Conservation (phyloP, 2,113 vertebrate species). For the Phyllostomus hastatus region DNA sequence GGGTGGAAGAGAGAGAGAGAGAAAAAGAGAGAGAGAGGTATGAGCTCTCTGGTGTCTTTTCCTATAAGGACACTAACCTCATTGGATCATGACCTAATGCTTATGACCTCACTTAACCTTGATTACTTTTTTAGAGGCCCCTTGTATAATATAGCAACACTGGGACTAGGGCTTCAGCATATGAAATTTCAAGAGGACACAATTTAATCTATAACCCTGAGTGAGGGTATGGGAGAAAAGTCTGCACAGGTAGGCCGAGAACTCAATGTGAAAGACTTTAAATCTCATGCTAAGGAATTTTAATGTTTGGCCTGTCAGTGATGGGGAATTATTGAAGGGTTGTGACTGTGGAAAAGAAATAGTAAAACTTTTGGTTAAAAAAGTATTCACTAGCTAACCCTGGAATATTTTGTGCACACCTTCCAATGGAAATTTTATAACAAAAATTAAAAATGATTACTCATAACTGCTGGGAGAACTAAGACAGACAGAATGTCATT, state of each 20-base stretch:
- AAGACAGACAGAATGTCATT: not conserved
- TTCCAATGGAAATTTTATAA: not conserved
- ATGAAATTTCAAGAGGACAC: not conserved
- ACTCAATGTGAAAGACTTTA: not conserved
- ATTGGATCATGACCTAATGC: not conserved
- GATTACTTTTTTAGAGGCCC: not conserved
- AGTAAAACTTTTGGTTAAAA: slow-evolving; percentile 23
- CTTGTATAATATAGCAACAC: not conserved
- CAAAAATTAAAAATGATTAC: slow-evolving; percentile 29
- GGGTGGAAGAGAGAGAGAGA: not conserved
- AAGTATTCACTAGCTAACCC: not conserved
- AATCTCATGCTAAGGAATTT: not conserved
- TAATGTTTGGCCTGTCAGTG: slow-evolving; percentile 6
- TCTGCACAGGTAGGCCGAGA: not conserved
- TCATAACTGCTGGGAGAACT: not conserved
- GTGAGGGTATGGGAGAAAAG: not conserved
- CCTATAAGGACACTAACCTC: not conserved
- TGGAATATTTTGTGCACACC: not conserved
- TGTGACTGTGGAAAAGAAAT: slow-evolving; percentile 4
- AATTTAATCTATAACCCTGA: not conserved
- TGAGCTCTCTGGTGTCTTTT: not conserved
- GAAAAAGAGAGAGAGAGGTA: not conserved
- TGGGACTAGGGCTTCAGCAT: not conserved
- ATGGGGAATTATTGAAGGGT: not conserved
- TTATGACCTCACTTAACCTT: not conserved